Base-by-base conservation (phyloP, 1,140 invertebrate species). In the Saccostrea glomerata region DNA sequence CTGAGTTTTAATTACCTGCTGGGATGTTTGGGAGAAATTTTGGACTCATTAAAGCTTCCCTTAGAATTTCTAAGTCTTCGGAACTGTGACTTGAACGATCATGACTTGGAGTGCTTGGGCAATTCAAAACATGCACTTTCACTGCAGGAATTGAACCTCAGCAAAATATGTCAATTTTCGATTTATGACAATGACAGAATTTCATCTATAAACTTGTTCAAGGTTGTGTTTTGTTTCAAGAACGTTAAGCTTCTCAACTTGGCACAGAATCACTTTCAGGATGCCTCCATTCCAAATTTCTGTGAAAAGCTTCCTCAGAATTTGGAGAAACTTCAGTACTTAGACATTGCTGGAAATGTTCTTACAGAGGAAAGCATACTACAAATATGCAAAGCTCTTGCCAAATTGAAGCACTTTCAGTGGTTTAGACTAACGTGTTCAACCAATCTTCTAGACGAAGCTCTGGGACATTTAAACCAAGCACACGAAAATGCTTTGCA, bases 1-100 rank as follows among this genome's bases (percentile, higher is more conserved):
- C 83, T 93, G 23, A 91, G 92, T 58, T 92, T 91, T 86, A 93
- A 92, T 88, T 93, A 91, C 73, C 85, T 93, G 0, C 25, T 92
- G 0, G 92, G 92, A 13, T 93, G 92, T 55, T 88, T 93, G 60
- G 92, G 92, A 13, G 92, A 93, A 85, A 23, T 93, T 56, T 87
- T 93, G 5, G 88, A 91, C 55, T 63, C 90, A 54, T 63, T 93
- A 30, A 82, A 77, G 58, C 86, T 56, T 3, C 92, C 92, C 0
- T 70, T 93, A 11, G 89, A 92, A n/a, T 93, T 87, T 66, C 89
- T 93, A 30, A 91, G 90, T 90, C 56, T 93, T 17, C 88, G 91
- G 23, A 90, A 91, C 13, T 93, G 92, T 91, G 92, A 93, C 66
- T 73, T 93, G 1, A 91, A 93, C 63, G 91, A 92, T 54, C 56